Conservation (phyloP, 1,140 invertebrate genomes). For the Drosophila sturtevanti region DNA sequence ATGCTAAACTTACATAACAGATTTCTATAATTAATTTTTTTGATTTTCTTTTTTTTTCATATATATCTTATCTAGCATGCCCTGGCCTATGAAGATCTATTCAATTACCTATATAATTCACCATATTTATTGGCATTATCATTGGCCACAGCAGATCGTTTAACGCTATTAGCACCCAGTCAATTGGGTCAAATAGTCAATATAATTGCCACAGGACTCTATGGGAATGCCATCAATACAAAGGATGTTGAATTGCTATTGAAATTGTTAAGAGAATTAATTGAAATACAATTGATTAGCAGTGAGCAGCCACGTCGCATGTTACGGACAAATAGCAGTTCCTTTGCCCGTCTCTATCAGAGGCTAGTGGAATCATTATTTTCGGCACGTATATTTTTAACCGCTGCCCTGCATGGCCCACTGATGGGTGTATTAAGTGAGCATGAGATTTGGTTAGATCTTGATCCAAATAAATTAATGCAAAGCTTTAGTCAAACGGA, state of each 20-base stretch:
- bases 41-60: constrained; percentile 43
- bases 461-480: constrained; percentile 94
- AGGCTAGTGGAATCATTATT: constrained; percentile 95
- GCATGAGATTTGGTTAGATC: constrained; percentile 95
- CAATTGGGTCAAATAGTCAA: constrained; percentile 87
- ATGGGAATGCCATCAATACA: constrained; percentile 90
- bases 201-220: constrained; percentile 91
- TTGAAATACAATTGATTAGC: constrained; percentile 91
- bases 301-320: constrained; percentile 93
- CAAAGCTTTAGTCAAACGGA: constrained; percentile 83
- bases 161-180: constrained; percentile 84
- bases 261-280: constrained; percentile 90
- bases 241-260: constrained; percentile 92
- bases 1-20: too few relatives aligned
- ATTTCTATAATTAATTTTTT: not conserved
- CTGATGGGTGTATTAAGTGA: constrained; percentile 96
- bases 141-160: constrained; percentile 90
- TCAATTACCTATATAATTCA: constrained; percentile 90
- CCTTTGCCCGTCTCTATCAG: constrained; percentile 95
- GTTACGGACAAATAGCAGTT: constrained; percentile 92
- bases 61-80: too few relatives aligned
- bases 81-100: constrained; percentile 90
- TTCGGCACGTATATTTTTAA: constrained; percentile 95
- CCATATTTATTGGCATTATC: constrained; percentile 92
- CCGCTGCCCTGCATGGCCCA: constrained; percentile 94